phyloP scores from a whole-genome alignment of 2,888 invertebrate genomes.

The Lepidocyrtinus sp. region DNA sequence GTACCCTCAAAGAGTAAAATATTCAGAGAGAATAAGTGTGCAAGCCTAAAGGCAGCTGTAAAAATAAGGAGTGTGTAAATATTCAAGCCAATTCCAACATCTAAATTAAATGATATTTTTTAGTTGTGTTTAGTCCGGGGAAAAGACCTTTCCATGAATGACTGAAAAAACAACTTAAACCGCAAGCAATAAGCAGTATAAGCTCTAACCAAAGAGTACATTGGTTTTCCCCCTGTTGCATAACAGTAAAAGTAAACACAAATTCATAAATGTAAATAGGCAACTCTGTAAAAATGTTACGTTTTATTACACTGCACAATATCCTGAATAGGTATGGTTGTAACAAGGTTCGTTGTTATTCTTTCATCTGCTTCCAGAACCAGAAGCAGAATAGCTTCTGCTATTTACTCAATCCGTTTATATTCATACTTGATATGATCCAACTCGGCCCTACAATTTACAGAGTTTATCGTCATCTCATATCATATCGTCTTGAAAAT shows the following conservation, averaged over 20 bases:
- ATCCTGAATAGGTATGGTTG: too few relatives aligned
- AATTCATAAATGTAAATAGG: slow-evolving; percentile 49
- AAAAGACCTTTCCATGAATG: not conserved
- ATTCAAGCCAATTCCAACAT: slow-evolving; percentile 26
- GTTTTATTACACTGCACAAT: too few relatives aligned
- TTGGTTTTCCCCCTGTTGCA: slow-evolving; percentile 42
- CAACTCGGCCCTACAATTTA: too few relatives aligned
- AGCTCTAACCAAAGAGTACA: too few relatives aligned
- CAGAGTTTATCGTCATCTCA: too few relatives aligned
- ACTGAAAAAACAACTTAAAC: not conserved
- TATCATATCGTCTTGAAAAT: too few relatives aligned
- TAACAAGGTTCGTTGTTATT: too few relatives aligned
- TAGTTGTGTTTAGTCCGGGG: not conserved
- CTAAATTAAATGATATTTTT: slow-evolving; percentile 37
- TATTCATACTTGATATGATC: too few relatives aligned
- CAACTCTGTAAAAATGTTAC: slow-evolving; percentile 27
- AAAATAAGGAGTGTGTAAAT: slow-evolving; percentile 29
- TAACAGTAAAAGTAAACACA: slow-evolving; percentile 36
- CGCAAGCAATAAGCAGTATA: not conserved
- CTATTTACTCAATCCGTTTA: slow-evolving; percentile 41
- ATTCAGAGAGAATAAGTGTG: too few relatives aligned
- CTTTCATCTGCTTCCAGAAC: too few relatives aligned
- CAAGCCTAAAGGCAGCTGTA: slow-evolving; percentile 48
- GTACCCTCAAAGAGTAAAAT: too few relatives aligned
- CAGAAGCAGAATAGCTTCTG: too few relatives aligned